A percentile compares a stretch with the other conserved stretches of the same genome.
Conservation (phyloP, 2,888 invertebrate species). For the Antheraea yamamai region DNA sequence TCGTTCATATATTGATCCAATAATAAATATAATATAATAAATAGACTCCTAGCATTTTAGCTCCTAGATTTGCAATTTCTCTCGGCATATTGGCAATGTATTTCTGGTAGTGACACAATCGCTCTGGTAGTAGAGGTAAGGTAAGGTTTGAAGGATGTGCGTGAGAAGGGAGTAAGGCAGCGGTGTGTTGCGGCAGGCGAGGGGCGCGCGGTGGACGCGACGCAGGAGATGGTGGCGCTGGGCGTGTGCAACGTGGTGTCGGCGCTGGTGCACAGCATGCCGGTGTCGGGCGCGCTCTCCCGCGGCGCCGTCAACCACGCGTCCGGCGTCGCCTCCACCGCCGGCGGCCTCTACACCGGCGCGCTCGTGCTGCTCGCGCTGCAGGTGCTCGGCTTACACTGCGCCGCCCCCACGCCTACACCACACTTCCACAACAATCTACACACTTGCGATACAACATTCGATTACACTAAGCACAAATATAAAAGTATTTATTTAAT, state of each 20-base stretch:
- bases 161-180: not conserved
- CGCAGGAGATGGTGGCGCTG: slow-evolving; percentile 94
- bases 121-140: not conserved
- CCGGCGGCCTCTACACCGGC: slow-evolving; percentile 93
- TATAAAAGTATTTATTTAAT: too few relatives aligned
- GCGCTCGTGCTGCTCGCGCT: slow-evolving; percentile 72
- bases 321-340: slow-evolving; percentile 93
- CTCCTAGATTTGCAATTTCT: too few relatives aligned
- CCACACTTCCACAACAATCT: not conserved
- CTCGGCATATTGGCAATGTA: too few relatives aligned
- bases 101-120: too few relatives aligned
- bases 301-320: slow-evolving; percentile 97
- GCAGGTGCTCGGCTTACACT: slow-evolving; percentile 57
- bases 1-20: too few relatives aligned
- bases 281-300: slow-evolving; percentile 94
- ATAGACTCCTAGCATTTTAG: too few relatives aligned
- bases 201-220: slow-evolving; percentile 91
- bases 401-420: too few relatives aligned
- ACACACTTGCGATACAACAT: too few relatives aligned
- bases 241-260: slow-evolving; percentile 93
- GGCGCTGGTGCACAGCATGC: slow-evolving; percentile 94
- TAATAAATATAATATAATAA: too few relatives aligned
- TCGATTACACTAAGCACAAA: not conserved
- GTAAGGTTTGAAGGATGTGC: not conserved
- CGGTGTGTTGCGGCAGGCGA: slow-evolving; percentile 74